Conservation (phyloP, 2,888 invertebrate genomes). For the Hirtodrosophila alboralis region DNA sequence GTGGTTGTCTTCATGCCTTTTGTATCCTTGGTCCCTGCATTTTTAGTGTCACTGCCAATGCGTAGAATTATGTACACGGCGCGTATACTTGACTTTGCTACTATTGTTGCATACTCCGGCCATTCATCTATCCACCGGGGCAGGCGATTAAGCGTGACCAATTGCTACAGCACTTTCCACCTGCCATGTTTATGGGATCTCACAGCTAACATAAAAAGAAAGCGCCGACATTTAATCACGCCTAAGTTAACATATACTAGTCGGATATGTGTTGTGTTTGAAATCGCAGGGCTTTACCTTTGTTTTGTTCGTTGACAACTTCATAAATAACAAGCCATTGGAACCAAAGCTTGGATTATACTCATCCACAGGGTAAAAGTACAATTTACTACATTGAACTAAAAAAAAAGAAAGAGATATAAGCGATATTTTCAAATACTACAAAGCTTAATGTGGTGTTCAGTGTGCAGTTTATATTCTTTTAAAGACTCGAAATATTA, state of each 20-base stretch:
- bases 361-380: constrained; percentile 15
- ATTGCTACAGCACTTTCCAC: constrained; percentile 61
- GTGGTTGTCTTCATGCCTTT: constrained; percentile 29
- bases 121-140: constrained; percentile 41
- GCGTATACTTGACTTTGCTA: constrained; percentile 66
- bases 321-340: constrained; percentile 56
- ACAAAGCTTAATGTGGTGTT: neutral
- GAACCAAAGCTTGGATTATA: constrained; percentile 23
- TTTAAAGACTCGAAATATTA: too few species aligned
- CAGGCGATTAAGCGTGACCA: constrained; percentile 77
- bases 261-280: constrained; percentile 7
- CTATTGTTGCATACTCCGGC: constrained; percentile 7
- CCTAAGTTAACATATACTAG: constrained; percentile 18
- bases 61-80: constrained; percentile 64
- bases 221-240: constrained; percentile 66
- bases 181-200: constrained; percentile 53
- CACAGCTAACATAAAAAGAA: constrained; percentile 43
- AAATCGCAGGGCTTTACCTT: constrained; percentile 17
- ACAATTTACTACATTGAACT: constrained; percentile 15
- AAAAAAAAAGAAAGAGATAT: neutral
- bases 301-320: constrained; percentile 43
- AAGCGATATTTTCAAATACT: too few species aligned
- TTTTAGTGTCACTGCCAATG: constrained; percentile 50
- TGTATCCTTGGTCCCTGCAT: constrained; percentile 36
- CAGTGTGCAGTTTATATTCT: too few species aligned